Evolutionary conservation across 2,888 invertebrate species (phyloP).

Genomic region (Drosophila histrio): DNA sequence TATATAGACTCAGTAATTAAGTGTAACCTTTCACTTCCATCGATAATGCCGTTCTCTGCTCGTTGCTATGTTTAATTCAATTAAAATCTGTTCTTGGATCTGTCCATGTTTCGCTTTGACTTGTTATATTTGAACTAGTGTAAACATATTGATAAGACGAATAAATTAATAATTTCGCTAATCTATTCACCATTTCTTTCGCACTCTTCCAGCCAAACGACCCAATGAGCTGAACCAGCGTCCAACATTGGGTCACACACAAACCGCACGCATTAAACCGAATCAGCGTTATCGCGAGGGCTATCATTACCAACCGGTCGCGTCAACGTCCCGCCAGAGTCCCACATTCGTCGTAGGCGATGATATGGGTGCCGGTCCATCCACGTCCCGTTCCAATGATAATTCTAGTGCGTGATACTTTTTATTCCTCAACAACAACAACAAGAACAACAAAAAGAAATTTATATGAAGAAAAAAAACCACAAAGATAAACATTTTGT

Average conservation of each 20-base stretch:
- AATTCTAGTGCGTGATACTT: constrained; percentile 85
- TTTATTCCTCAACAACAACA: constrained; percentile 82
- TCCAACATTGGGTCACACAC: constrained; percentile 84
- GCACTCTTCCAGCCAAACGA: constrained; percentile 81
- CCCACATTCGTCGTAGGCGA: constrained; percentile 84
- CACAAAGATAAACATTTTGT: constrained; percentile 48
- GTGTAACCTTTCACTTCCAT: no score
- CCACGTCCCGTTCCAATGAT: constrained; percentile 85
- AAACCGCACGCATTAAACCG: constrained; percentile 83
- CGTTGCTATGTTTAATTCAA: no score
- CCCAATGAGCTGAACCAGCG: constrained; percentile 85
- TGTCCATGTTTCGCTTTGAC: no score
- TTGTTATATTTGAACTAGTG: no score
- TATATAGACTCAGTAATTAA: no score
- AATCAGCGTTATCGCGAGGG: constrained; percentile 85
- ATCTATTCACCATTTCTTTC: neutral
- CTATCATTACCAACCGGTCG: constrained; percentile 85
- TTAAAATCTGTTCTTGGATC: no score
- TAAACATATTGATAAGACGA: no score
- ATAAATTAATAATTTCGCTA: neutral
- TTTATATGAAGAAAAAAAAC: constrained; percentile 53
- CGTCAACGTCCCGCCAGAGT: constrained; percentile 86
- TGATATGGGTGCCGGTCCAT: constrained; percentile 84
- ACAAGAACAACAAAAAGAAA: constrained; percentile 63
- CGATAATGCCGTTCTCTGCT: no score